phyloP scores from a whole-genome alignment of 2,113 vertebrate genomes.

The Bucco capensis region DNA sequence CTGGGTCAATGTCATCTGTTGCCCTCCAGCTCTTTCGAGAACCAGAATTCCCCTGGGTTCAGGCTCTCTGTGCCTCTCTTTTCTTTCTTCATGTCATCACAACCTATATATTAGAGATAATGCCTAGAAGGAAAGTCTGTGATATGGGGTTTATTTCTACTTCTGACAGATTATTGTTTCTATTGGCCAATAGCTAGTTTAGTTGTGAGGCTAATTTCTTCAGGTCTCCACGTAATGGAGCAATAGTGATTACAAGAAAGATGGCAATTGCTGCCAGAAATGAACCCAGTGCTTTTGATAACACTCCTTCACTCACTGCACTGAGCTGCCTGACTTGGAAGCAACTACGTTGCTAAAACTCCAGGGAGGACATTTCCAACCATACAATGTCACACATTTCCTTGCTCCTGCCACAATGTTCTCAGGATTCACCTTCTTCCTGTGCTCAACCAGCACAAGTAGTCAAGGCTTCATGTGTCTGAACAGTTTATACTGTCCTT shows the following conservation, averaged over 20 bases:
- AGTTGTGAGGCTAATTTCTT: neutral
- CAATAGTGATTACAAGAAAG: neutral
- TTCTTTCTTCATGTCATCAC: neutral
- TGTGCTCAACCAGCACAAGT: neutral
- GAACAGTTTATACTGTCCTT: neutral
- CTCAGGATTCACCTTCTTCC: neutral
- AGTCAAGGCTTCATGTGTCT: neutral
- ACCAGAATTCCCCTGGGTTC: neutral
- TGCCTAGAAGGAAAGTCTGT: neutral
- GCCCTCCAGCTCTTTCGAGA: neutral
- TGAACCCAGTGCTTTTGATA: neutral
- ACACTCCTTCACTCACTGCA: neutral
- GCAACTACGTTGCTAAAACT: neutral
- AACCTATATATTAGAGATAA: neutral
- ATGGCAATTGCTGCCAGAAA: neutral
- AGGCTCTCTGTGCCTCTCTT: neutral
- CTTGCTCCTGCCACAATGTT: neutral
- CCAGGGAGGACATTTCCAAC: neutral
- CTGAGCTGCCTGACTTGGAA: neutral
- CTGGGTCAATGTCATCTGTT: neutral
- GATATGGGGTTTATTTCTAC: neutral
- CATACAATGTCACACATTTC: fast-evolving
- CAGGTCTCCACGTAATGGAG: neutral
- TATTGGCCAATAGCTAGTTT: neutral
- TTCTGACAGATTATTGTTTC: neutral